Percentiles rank a stretch among this genome's conserved stretches.
These are phyloP conservation scores for Protonibea diacanthus DNA, from an alignment of 2,797 vertebrate species.

Conservation along the genomic window DNA sequence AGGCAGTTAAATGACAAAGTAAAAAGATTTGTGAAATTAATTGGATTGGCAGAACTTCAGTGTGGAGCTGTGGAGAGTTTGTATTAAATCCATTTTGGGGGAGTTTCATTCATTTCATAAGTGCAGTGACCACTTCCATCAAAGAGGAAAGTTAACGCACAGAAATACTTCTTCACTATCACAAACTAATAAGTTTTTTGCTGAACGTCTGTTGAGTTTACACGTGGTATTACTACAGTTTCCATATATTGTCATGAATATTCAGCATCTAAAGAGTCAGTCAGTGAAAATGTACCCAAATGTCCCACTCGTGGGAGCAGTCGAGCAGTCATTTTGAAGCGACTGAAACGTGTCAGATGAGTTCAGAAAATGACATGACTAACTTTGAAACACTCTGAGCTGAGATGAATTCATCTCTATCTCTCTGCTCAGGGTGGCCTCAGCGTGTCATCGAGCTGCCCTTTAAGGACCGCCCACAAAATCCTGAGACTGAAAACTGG, in stretches of 20 bases:
- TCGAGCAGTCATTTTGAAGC: too few relatives aligned
- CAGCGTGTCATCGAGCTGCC: too few relatives aligned
- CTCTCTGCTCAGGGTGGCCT: too few relatives aligned
- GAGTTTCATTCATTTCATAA: slow-evolving; percentile 33
- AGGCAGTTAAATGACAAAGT: slow-evolving; percentile 46
- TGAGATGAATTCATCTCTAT: too few relatives aligned
- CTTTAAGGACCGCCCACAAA: too few relatives aligned
- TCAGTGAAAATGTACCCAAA: not conserved
- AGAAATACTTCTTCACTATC: slow-evolving; percentile 1
- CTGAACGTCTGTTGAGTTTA: not conserved
- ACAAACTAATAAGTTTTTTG: slow-evolving; percentile 10
- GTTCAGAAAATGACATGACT: too few relatives aligned
- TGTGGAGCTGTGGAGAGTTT: slow-evolving; percentile 23
- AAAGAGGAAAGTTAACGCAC: slow-evolving; percentile 27
- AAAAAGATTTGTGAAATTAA: slow-evolving; percentile 68
- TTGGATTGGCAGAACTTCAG: slow-evolving; percentile 71
- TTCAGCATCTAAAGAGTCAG: too few relatives aligned
- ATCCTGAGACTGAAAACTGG: too few relatives aligned
- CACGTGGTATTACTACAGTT: not conserved
- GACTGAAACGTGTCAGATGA: too few relatives aligned
- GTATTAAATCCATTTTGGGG: slow-evolving; percentile 30
- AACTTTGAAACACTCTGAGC: too few relatives aligned
- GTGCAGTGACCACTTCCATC: slow-evolving; percentile 30
- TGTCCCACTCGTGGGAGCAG: too few relatives aligned
- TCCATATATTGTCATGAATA: not conserved